Base-by-base conservation (phyloP, 2,113 vertebrate species). In the Strigops habroptila region DNA sequence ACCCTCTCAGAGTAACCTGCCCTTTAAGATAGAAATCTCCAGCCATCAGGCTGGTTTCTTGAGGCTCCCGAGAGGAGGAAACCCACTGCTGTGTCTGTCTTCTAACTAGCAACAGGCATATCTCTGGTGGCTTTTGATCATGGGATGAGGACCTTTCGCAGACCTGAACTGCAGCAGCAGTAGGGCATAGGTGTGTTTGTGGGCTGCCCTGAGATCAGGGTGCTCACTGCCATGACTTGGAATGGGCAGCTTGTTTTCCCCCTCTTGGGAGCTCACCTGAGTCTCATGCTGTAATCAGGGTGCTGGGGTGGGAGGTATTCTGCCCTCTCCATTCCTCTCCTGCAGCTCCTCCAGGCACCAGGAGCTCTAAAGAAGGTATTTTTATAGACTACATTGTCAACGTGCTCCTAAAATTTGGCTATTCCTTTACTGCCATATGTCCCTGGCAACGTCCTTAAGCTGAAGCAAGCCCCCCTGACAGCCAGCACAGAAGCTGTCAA, bases 401-500 rank as follows among this genome's bases (percentile, higher is more conserved):
- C n/a, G 68, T 96, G 79, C 90, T 96, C 95, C 88, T 96, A 44
- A 85, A 96, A 97, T 97, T 97, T 97, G 95, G 96, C 94, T 96
- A 74, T 86, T 85, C 94, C 95, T 96, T 63, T 93, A 33, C 94
- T 96, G 91, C 96, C 95, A 95, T 97, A 96, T 97, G 95, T 94
- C 91, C 88, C 88, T 96, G 96, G 94, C 96, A 97, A 78, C 75
- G 93, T 82, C 90, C 89, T 95, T 93, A 44, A 53, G 96, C 89
- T 96, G 93, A 93, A 96, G 96, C 81, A n/a, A 95, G 90, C 86
- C 95, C 95, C 94, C 94, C 95, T 97, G 94, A 93, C 95, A 97
- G 96, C 95, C 96, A 93, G 96, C 96, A 91, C 93, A 96, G 94
- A 96, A 95, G 62, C 91, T 92, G 94, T 96, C 96, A 97, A 96